Percentiles rank a stretch among this genome's conserved stretches.
Evolutionary conservation across 92 coral and sea anemone species (phyloP).

Genomic region (Porites lobata): DNA sequence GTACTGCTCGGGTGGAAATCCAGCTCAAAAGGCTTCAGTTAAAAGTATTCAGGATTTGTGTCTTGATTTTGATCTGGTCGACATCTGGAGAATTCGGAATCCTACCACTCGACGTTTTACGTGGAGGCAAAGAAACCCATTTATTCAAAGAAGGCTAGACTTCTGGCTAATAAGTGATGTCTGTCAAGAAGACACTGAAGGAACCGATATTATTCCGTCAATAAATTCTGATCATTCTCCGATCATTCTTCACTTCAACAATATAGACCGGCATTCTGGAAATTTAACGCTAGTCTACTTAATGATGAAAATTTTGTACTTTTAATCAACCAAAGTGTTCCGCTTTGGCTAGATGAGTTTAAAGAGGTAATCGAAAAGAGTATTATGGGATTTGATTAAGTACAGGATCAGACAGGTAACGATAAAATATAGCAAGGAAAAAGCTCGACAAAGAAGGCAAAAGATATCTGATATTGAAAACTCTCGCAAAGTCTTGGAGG

Average conservation of each 20-base stretch:
- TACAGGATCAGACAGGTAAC: conserved; percentile 13
- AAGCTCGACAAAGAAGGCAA: conserved; percentile 12
- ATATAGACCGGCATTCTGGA: too few relatives aligned
- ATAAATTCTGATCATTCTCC: not conserved
- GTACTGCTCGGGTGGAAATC: conserved; percentile 58
- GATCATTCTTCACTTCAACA: too few relatives aligned
- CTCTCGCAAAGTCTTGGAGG: not conserved
- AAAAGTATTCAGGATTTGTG: not conserved
- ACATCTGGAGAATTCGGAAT: conserved; percentile 49
- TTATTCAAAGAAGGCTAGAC: conserved; percentile 50
- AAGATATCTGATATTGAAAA: conserved; percentile 8
- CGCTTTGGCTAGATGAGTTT: too few relatives aligned
- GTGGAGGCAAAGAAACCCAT: conserved; percentile 48
- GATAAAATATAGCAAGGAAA: conserved; percentile 11
- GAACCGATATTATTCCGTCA: conserved; percentile 16
- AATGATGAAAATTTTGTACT: too few relatives aligned
- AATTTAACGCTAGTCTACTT: too few relatives aligned
- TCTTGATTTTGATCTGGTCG: conserved; percentile 23
- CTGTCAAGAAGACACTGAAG: conserved; percentile 34
- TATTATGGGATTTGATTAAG: conserved; percentile 45
- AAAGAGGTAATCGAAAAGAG: too few relatives aligned
- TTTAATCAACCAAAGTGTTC: too few relatives aligned
- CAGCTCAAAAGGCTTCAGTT: conserved; percentile 21
- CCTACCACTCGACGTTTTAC: conserved; percentile 41
- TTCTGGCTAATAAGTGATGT: conserved; percentile 47